A percentile compares a stretch with the other conserved stretches of the same genome.
Conservation (phyloP, 2,113 vertebrate species). For the Ciconia stormi region DNA sequence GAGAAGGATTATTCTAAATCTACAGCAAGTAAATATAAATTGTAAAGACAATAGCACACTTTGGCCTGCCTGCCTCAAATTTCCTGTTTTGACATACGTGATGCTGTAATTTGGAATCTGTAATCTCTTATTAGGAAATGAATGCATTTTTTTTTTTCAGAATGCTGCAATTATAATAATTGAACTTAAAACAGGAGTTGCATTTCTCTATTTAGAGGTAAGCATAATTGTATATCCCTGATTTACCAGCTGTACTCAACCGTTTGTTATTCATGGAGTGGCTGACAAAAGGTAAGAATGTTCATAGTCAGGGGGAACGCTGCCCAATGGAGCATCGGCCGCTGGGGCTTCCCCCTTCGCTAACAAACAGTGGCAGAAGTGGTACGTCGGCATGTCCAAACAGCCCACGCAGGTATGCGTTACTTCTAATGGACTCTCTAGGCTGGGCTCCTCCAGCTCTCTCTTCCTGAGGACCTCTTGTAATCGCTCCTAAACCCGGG, state of each 20-base stretch:
- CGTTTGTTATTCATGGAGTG: neutral
- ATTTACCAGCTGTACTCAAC: conserved; percentile 23
- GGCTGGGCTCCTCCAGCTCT: neutral
- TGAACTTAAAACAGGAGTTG: conserved; percentile 67
- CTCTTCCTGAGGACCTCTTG: neutral
- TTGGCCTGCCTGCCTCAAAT: conserved; percentile 51
- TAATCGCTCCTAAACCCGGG: fast-evolving
- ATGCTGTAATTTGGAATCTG: conserved; percentile 59
- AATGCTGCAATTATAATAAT: conserved; percentile 68
- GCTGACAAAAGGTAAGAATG: neutral
- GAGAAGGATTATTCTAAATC: conserved; percentile 68
- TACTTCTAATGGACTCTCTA: fast-evolving
- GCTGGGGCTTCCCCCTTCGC: neutral
- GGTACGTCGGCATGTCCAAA: neutral
- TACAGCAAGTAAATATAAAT: conserved; percentile 70
- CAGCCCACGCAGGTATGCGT: fast-evolving
- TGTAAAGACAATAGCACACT: conserved; percentile 63
- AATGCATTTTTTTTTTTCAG: conserved; percentile 18
- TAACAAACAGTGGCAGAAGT: neutral
- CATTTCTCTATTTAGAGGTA: conserved; percentile 60
- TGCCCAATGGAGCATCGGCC: neutral
- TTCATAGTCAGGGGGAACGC: neutral
- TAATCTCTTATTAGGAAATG: conserved; percentile 70
- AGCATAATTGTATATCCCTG: conserved; percentile 44
- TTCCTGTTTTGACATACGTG: conserved; percentile 59